Conservation (phyloP, 2,113 vertebrate genomes). For the Pitta sordida region DNA sequence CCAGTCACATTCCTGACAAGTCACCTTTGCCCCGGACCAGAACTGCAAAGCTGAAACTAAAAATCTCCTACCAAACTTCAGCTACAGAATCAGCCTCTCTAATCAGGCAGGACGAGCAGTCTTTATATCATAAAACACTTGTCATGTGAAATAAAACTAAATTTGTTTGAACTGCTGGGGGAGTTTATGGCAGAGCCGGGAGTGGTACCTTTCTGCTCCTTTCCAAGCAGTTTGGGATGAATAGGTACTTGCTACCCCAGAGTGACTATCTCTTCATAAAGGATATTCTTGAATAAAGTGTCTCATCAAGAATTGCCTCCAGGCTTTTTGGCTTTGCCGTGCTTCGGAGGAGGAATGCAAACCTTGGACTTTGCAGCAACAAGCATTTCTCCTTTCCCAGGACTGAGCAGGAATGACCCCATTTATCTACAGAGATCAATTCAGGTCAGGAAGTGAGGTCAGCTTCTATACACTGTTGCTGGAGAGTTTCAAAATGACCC, state of each 20-base stretch:
- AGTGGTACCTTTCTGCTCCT: neutral
- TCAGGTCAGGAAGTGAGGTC: neutral
- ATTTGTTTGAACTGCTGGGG: neutral
- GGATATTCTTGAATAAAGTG: neutral
- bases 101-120: neutral
- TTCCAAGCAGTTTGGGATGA: neutral
- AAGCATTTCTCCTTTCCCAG: neutral
- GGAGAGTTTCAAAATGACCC: neutral
- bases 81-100: neutral
- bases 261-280: neutral
- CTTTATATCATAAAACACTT: neutral
- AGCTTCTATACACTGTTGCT: neutral
- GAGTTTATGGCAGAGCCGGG: neutral
- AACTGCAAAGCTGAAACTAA: neutral
- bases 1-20: neutral
- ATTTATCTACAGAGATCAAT: conserved; percentile 36
- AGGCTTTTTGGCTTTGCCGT: neutral
- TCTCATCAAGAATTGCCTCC: neutral
- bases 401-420: neutral
- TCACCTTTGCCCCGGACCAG: neutral
- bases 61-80: neutral
- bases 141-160: neutral
- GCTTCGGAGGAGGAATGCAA: neutral
- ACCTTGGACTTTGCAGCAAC: neutral
- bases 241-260: neutral